Percentiles rank a stretch among this genome's conserved stretches.
These are phyloP conservation scores for Gambelia wislizenii DNA, from an alignment of 2,797 vertebrate genomes.

Conservation along the genomic window DNA sequence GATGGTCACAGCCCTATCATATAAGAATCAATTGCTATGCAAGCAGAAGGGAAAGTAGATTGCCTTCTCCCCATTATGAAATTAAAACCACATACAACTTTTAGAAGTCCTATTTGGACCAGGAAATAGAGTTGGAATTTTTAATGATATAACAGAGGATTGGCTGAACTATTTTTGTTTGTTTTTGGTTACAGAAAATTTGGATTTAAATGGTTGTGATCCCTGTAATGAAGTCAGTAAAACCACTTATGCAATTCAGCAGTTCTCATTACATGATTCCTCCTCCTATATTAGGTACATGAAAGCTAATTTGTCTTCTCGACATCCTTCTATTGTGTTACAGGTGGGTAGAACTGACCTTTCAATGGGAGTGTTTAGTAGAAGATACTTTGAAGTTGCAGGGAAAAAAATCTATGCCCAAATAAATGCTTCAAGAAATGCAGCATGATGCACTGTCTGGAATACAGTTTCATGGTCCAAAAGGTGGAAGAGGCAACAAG, in stretches of 20 bases:
- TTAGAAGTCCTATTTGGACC: neutral
- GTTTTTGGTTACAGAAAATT: neutral
- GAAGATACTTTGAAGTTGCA: neutral
- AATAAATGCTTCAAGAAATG: too few relatives aligned
- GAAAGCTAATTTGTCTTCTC: neutral
- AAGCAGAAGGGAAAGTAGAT: conserved; percentile 8
- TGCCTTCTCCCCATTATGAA: conserved; percentile 8
- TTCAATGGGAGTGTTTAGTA: neutral
- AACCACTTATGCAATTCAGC: too few relatives aligned
- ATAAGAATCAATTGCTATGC: conserved; percentile 8
- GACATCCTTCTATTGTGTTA: neutral
- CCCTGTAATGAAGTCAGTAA: neutral
- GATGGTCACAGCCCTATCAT: neutral
- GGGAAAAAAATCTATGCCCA: neutral
- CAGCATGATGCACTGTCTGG: too few relatives aligned
- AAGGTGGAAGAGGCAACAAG: too few relatives aligned
- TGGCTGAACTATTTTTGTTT: conserved; percentile 1
- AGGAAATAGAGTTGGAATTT: conserved; percentile 12
- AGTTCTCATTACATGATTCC: neutral
- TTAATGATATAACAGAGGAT: neutral
- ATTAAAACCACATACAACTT: conserved; percentile 19
- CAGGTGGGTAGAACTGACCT: neutral
- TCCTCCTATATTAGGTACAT: neutral
- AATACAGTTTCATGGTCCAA: too few relatives aligned
- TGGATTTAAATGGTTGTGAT: neutral